Conservation (phyloP, 2,797 vertebrate species). For the Chelon auratus region DNA sequence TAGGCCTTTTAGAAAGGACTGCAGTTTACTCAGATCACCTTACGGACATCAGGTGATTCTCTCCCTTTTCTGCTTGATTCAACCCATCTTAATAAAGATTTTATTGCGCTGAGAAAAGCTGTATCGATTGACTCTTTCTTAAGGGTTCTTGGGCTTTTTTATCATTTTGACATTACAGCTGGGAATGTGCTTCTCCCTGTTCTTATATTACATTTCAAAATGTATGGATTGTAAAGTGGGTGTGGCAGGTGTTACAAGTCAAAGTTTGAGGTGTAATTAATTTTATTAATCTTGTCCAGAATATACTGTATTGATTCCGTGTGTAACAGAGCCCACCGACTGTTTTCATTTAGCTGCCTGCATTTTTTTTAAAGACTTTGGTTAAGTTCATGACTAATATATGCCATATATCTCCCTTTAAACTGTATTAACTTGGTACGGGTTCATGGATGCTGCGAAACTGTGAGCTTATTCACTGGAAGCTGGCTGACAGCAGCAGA, state of each 20-base stretch:
- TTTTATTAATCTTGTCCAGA: not conserved
- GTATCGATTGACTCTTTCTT: conserved; percentile 76
- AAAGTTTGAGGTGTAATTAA: not conserved
- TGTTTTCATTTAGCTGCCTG: not conserved
- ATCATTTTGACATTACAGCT: conserved; percentile 67
- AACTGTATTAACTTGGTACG: conserved; percentile 70
- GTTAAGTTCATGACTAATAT: conserved; percentile 48
- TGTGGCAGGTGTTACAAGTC: conserved; percentile 7
- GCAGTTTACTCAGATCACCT: conserved; percentile 50
- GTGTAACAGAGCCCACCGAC: conserved; percentile 8
- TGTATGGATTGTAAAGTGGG: conserved; percentile 1
- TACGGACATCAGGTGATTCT: conserved; percentile 38
- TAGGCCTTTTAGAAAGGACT: conserved; percentile 45
- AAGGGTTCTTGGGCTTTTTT: conserved; percentile 66
- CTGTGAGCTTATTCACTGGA: conserved; percentile 68
- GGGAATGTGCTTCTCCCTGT: conserved; percentile 62
- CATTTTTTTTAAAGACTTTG: conserved; percentile 23
- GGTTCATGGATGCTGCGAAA: conserved; percentile 59
- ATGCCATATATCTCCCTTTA: conserved; percentile 58
- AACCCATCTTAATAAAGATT: conserved; percentile 75
- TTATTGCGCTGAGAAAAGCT: conserved; percentile 74
- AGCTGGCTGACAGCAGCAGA: conserved; percentile 74
- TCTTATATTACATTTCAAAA: conserved; percentile 24
- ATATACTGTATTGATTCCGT: not conserved
- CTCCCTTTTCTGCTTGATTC: conserved; percentile 65